Base-by-base conservation (phyloP, 2,888 invertebrate species). In the Drosophila mimetica region DNA sequence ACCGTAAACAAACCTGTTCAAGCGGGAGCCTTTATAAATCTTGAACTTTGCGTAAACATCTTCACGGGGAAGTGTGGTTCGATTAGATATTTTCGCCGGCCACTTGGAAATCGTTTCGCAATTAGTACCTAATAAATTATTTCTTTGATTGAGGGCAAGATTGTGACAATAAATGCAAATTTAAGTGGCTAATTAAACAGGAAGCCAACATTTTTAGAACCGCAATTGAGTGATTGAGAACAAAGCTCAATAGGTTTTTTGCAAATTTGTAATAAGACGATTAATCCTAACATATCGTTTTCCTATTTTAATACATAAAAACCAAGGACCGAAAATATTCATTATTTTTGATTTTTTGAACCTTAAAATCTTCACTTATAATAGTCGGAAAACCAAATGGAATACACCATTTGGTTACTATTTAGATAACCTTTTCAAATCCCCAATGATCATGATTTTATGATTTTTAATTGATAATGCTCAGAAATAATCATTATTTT, bases 1-100 rank as follows among this genome's bases (percentile, higher is more conserved):
- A 61, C 32, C 32, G 52, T 71, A 71, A 71, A 71, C 53, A 70
- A 61, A 61, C 37, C 61, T 50, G 48, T 53, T 71, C 37, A 70
- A 20, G 18, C 47, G 2, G 30, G 9, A 48, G 42, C 44, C 22
- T 50, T 47, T 54, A 47, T 70, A 70, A 70, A 70, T 70, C 70
- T 63, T 70, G 20, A 39, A 36, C 4, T 50, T 54, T 28, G 39
- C 39, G 71, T 36, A 47, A 36, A 52, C 41, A 44, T 46, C 48
- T 54, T 37, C 20, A n/a, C 16, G 4, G 22, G 60, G n/a, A 37
- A 30, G 22, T n/a, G 32, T 36, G 48, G 42, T 42, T 48, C 48
- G 69, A 70, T 70, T 37, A 70, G 69, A 71, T 71, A 70, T 60
- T 61, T 37, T 16, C 7, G 30, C 42, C 37, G 25, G 2, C 47